These are phyloP conservation scores for Pammene fasciana DNA, from an alignment of 2,888 invertebrate genomes.

Conservation along the genomic window DNA sequence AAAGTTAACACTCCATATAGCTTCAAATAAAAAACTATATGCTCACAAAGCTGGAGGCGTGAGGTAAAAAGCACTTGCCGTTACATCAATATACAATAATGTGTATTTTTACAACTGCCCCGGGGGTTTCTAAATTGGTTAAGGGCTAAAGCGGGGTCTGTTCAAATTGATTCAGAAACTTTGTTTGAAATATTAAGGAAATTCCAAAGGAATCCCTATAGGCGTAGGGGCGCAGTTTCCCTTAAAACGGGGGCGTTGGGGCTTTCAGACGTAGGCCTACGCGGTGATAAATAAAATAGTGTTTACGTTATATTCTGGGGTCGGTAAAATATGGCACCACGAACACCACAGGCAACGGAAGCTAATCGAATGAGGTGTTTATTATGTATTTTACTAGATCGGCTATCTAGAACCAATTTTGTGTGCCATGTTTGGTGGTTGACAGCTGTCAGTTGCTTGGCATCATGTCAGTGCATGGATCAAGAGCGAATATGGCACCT, in stretches of 20 bases:
- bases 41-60: no score
- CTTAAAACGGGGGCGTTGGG: not conserved
- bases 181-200: conserved; percentile 41
- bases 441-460: no score
- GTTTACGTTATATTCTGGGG: conserved; percentile 5
- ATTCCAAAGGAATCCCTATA: conserved; percentile 26
- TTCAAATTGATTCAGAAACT: conserved; percentile 38
- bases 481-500: no score
- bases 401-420: no score
- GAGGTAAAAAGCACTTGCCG: conserved; percentile 4
- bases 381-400: no score
- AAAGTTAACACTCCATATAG: no score
- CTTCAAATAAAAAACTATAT: no score
- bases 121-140: conserved; percentile 23
- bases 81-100: conserved; percentile 21
- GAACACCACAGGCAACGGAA: not conserved
- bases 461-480: no score
- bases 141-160: conserved; percentile 29
- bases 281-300: conserved; percentile 23
- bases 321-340: not conserved
- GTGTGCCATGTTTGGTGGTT: no score
- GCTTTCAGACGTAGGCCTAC: conserved; percentile 3
- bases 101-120: conserved; percentile 25
- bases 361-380: no score
- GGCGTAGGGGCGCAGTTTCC: conserved; percentile 11